Conservation (phyloP, 2,113 vertebrate species). For the Nothobranchius furzeri region DNA sequence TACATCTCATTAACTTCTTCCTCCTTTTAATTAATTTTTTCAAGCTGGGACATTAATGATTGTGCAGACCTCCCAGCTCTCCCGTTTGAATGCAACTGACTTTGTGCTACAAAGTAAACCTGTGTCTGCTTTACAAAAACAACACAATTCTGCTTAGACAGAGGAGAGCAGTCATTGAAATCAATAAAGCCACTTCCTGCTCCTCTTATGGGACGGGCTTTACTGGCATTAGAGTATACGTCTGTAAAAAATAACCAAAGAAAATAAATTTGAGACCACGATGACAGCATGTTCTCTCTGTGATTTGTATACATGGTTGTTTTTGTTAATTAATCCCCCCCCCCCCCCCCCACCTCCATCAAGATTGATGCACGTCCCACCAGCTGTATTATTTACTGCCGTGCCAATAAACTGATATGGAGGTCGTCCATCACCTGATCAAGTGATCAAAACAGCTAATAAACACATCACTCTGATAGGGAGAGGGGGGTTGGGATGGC, state of each 20-base stretch:
- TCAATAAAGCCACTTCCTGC: background rate
- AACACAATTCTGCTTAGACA: slow-evolving; percentile 14
- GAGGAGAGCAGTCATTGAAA: slow-evolving; percentile 6
- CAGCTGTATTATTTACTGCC: slow-evolving; percentile 30
- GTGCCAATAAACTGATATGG: slow-evolving; percentile 29
- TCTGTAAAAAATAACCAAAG: background rate
- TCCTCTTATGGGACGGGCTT: slow-evolving; percentile 5
- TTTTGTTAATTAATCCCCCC: slow-evolving; percentile 50
- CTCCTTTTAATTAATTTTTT: slow-evolving; percentile 25
- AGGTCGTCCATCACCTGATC: slow-evolving; percentile 36
- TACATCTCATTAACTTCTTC: slow-evolving; percentile 36
- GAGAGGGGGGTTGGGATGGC: background rate
- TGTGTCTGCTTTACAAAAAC: slow-evolving; percentile 5
- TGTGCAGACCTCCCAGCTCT: slow-evolving; percentile 14
- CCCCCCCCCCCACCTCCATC: slow-evolving; percentile 10
- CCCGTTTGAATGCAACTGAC: slow-evolving; percentile 15
- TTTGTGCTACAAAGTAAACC: slow-evolving; percentile 18
- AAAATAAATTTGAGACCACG: slow-evolving; percentile 8
- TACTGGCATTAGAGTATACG: slow-evolving; percentile 9
- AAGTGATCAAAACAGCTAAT: slow-evolving; percentile 11
- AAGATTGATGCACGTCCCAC: slow-evolving; percentile 22
- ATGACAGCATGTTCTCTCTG: background rate
- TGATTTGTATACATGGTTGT: slow-evolving; percentile 53
- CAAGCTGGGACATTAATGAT: slow-evolving; percentile 21
- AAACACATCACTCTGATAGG: background rate